Evolutionary conservation across 2,113 vertebrate genomes (phyloP).

Genomic region (Talpa occidentalis): DNA sequence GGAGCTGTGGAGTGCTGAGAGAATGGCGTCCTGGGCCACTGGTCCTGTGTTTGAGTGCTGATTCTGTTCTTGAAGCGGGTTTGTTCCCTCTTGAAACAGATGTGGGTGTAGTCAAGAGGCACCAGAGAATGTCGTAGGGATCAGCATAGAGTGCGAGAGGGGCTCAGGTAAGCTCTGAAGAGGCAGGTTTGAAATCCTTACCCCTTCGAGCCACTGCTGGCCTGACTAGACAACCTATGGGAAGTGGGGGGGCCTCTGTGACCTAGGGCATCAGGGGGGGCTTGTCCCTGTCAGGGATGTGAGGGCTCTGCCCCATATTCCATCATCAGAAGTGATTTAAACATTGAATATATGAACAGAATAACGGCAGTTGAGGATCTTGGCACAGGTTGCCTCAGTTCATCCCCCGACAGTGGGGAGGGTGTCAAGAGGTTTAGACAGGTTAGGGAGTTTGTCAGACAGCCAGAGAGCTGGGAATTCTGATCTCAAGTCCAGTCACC

Average conservation of each 20-base stretch:
- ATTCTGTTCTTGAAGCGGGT: background rate
- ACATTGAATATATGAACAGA: background rate
- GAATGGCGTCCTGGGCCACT: background rate
- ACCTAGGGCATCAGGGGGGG: background rate
- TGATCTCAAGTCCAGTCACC: background rate
- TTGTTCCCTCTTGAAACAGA: constrained; percentile 9
- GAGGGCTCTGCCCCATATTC: background rate
- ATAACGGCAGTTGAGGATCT: background rate
- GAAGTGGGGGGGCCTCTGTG: background rate
- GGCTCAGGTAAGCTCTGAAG: background rate
- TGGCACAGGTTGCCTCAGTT: background rate
- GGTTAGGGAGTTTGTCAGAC: background rate
- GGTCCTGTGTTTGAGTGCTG: background rate
- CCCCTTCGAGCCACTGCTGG: background rate
- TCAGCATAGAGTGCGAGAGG: background rate
- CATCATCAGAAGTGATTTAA: background rate
- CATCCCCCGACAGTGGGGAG: background rate
- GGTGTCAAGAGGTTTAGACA: background rate
- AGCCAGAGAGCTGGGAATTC: background rate
- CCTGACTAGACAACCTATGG: background rate
- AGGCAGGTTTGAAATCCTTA: background rate
- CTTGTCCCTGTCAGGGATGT: background rate
- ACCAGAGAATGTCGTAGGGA: background rate
- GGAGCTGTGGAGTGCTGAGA: accelerated
- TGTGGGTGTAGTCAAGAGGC: background rate